Conservation (phyloP, 2,113 vertebrate genomes). For the Typhlomys cinereus region DNA sequence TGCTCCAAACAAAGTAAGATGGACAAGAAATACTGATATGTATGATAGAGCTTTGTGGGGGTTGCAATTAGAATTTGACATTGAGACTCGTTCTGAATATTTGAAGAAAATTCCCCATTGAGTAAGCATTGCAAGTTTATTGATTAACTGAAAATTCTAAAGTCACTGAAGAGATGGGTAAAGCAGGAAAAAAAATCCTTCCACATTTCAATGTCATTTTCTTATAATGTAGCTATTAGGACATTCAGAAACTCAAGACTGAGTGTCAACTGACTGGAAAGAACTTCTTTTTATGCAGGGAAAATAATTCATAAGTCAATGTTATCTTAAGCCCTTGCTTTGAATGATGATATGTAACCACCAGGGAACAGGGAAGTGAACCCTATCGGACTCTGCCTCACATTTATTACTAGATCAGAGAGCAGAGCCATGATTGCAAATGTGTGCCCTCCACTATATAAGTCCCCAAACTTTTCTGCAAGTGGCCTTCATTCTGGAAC, state of each 20-base stretch:
- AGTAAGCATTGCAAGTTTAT: conserved; percentile 9
- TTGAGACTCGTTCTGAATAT: conserved; percentile 24
- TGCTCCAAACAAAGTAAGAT: neutral
- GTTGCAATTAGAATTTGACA: conserved; percentile 27
- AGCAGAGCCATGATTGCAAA: conserved; percentile 52
- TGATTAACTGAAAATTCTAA: neutral
- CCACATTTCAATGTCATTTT: conserved; percentile 70
- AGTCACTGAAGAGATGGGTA: conserved; percentile 7
- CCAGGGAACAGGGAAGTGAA: conserved; percentile 72
- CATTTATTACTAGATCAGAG: conserved; percentile 60
- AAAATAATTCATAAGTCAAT: conserved; percentile 79
- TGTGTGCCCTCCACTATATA: conserved; percentile 47
- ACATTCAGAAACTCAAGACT: conserved; percentile 76
- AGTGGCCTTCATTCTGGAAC: conserved; percentile 13
- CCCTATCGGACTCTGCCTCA: conserved; percentile 36
- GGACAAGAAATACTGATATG: neutral
- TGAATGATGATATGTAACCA: conserved; percentile 77
- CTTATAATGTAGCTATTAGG: conserved; percentile 72
- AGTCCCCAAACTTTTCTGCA: conserved; percentile 55
- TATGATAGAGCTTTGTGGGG: conserved; percentile 24
- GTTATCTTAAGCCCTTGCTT: conserved; percentile 77
- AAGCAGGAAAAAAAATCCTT: neutral
- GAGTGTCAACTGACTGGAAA: conserved; percentile 78
- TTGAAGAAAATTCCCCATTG: conserved; percentile 34
- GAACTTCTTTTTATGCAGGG: conserved; percentile 66